A percentile compares a stretch with the other conserved stretches of the same genome.
phyloP scores from a whole-genome alignment of 2,888 invertebrate species.

The Aelia acuminata region DNA sequence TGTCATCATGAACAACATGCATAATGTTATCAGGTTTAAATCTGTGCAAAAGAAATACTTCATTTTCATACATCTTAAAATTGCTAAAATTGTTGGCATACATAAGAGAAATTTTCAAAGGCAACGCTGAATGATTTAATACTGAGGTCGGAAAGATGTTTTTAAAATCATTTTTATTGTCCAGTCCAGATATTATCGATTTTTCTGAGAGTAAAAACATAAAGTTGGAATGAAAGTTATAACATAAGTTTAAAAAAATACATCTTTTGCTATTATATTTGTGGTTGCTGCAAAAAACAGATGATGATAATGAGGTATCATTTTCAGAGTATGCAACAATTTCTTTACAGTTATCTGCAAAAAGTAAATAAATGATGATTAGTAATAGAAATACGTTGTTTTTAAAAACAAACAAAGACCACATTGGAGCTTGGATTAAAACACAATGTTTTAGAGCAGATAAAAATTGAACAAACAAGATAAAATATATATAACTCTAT shows the following conservation, averaged over 20 bases:
- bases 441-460: neutral
- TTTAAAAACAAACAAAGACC: neutral
- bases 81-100: slow-evolving; percentile 36
- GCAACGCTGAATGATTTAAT: slow-evolving; percentile 69
- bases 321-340: neutral
- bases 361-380: neutral
- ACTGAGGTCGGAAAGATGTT: slow-evolving; percentile 69
- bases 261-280: slow-evolving; percentile 66
- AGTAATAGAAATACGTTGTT: neutral
- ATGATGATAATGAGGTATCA: slow-evolving; percentile 46
- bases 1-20: slow-evolving; percentile 73
- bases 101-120: slow-evolving; percentile 67
- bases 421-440: neutral
- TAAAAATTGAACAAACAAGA: neutral
- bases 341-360: neutral
- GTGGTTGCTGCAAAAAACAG: slow-evolving; percentile 65
- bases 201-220: slow-evolving; percentile 68
- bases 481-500: neutral
- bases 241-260: slow-evolving; percentile 70
- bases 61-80: slow-evolving; percentile 46
- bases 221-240: slow-evolving; percentile 68
- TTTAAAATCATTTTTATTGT: slow-evolving; percentile 67
- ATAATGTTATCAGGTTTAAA: slow-evolving; percentile 73
- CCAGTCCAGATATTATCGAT: slow-evolving; percentile 68
- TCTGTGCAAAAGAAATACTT: slow-evolving; percentile 68